phyloP scores from a whole-genome alignment of 2,113 vertebrate genomes.

The Tychaedon coryphoeus region DNA sequence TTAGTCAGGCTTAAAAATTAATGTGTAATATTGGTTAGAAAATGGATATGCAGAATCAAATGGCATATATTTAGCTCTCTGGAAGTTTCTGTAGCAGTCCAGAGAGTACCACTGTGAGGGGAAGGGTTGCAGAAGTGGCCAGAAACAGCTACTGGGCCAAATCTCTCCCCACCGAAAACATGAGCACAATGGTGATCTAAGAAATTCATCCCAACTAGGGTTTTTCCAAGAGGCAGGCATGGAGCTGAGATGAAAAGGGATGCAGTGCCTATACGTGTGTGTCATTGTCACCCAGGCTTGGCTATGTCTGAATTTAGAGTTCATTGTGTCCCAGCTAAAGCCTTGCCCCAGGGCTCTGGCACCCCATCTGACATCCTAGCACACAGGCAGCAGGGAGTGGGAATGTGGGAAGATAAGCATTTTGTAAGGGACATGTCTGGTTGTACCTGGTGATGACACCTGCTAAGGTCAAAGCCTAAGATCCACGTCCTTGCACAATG shows the following conservation, averaged over 20 bases:
- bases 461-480: background rate
- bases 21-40: background rate
- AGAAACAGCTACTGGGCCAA: background rate
- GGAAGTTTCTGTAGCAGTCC: background rate
- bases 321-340: background rate
- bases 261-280: too few relatives aligned
- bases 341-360: background rate
- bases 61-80: background rate
- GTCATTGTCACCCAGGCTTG: background rate
- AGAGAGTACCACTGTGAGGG: background rate
- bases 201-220: background rate
- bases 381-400: background rate
- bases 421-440: rapidly evolving
- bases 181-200: background rate
- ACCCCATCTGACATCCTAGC: background rate
- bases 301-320: background rate
- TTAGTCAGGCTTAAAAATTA: background rate
- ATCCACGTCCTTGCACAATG: background rate
- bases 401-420: background rate
- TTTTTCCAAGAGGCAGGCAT: rapidly evolving
- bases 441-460: background rate
- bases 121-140: background rate
- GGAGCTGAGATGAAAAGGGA: background rate
- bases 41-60: background rate
- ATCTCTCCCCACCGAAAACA: background rate